Evolutionary conservation across 2,797 vertebrate species (phyloP).

Genomic region (Peromyscus attwateri): DNA sequence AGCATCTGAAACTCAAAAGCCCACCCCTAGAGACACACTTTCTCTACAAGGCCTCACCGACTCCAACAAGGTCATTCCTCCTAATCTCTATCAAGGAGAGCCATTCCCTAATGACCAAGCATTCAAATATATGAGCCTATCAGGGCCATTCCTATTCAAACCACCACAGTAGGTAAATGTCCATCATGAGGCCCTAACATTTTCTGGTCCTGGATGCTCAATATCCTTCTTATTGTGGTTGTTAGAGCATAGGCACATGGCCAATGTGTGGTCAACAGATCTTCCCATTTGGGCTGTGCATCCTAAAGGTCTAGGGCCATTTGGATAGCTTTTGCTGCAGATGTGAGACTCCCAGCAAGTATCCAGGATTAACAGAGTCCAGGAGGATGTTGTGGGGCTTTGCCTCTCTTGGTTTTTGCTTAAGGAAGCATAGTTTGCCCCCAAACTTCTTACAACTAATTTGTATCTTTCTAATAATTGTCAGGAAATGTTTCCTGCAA

Average conservation of each 20-base stretch:
- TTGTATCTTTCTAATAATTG: neutral
- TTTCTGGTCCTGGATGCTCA: neutral
- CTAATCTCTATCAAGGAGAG: neutral
- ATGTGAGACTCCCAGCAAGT: neutral
- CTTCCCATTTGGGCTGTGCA: fast-evolving
- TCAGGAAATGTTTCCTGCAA: neutral
- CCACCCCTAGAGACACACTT: neutral
- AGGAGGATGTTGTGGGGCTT: neutral
- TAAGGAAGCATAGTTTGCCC: neutral
- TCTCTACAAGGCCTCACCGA: no score
- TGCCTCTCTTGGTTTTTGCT: neutral
- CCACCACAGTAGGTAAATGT: neutral
- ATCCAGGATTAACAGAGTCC: neutral
- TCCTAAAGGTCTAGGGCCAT: neutral
- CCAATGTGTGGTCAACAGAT: no score
- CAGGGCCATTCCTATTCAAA: neutral
- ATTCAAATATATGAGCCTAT: neutral
- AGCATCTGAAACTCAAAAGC: neutral
- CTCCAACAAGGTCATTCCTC: neutral
- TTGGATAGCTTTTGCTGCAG: neutral
- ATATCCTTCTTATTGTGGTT: neutral
- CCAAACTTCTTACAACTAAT: neutral
- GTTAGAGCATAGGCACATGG: neutral
- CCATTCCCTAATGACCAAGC: neutral
- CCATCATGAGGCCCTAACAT: neutral